phyloP scores from a whole-genome alignment of 1,140 invertebrate species.

The Sogatella furcifera region DNA sequence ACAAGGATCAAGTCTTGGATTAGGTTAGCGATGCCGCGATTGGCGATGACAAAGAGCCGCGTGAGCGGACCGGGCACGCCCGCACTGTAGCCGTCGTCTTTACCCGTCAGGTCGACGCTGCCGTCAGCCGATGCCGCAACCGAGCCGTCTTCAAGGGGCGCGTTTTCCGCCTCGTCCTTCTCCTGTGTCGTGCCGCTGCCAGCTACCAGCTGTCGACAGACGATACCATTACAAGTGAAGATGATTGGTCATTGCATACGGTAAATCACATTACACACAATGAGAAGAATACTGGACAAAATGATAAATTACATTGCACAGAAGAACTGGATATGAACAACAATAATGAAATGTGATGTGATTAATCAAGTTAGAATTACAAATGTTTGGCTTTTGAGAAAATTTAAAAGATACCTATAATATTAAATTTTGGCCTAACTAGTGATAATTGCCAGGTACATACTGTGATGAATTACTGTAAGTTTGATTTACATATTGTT shows the following conservation, averaged over 20 bases:
- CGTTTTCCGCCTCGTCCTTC: conserved; percentile 34
- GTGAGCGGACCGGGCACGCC: conserved; percentile 76
- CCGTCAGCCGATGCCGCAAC: conserved; percentile 42
- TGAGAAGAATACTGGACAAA: no score
- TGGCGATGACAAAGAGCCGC: conserved; percentile 70
- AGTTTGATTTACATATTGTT: no score
- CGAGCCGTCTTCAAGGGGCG: conserved; percentile 9
- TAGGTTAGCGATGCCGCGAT: conserved; percentile 69
- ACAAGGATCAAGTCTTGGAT: conserved; percentile 75
- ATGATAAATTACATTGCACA: no score
- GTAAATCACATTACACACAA: no score
- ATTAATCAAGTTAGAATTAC: no score
- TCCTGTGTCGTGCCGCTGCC: conserved; percentile 44
- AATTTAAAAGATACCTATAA: no score
- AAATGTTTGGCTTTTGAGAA: no score
- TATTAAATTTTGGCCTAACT: no score
- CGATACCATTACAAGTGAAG: not conserved
- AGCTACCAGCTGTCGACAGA: conserved; percentile 51
- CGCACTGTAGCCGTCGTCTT: conserved; percentile 51
- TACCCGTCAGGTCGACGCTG: conserved; percentile 37
- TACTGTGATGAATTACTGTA: no score
- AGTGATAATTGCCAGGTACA: no score
- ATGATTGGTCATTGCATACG: not conserved
- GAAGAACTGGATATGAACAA: no score
- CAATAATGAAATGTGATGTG: no score